Evolutionary conservation across 1,140 invertebrate species (phyloP).

Genomic region (Drosophila pachea): DNA sequence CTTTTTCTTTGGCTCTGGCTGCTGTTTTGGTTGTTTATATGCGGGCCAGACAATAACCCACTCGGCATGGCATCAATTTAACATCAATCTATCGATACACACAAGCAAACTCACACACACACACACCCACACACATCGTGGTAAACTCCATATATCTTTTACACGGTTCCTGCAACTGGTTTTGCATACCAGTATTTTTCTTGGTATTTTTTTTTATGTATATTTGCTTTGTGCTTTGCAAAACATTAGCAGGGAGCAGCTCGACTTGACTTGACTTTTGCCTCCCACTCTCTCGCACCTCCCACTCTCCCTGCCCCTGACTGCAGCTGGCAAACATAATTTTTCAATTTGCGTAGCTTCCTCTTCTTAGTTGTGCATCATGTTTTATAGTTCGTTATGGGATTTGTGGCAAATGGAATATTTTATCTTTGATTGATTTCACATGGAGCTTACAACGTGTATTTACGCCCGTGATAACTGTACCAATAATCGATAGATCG

Average conservation of each 20-base stretch:
- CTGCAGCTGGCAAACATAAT: conserved; percentile 34
- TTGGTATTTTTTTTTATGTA: conserved; percentile 40
- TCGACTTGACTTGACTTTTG: conserved; percentile 43
- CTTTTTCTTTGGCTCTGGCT: conserved; percentile 41
- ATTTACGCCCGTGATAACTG: not conserved
- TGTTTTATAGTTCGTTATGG: conserved; percentile 13
- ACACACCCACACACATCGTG: conserved; percentile 11
- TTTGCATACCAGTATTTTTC: conserved; percentile 58
- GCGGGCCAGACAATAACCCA: conserved; percentile 74
- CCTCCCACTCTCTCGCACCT: not conserved
- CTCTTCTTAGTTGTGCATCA: not conserved
- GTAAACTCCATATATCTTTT: conserved; percentile 33
- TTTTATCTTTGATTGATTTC: conserved; percentile 39
- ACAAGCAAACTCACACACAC: conserved; percentile 17
- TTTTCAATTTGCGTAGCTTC: conserved; percentile 27
- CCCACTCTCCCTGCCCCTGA: not conserved
- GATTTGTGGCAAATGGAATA: conserved; percentile 30
- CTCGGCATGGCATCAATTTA: conserved; percentile 72
- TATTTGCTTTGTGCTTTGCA: conserved; percentile 47
- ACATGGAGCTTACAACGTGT: not conserved
- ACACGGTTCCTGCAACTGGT: conserved; percentile 49
- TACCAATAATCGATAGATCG: not conserved
- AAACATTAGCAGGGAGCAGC: conserved; percentile 54
- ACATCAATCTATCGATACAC: conserved; percentile 68
- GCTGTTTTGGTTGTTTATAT: conserved; percentile 60